A percentile compares a stretch with the other conserved stretches of the same genome.
phyloP scores from a whole-genome alignment of 2,113 vertebrate genomes.

The Corvus moneduloides region DNA sequence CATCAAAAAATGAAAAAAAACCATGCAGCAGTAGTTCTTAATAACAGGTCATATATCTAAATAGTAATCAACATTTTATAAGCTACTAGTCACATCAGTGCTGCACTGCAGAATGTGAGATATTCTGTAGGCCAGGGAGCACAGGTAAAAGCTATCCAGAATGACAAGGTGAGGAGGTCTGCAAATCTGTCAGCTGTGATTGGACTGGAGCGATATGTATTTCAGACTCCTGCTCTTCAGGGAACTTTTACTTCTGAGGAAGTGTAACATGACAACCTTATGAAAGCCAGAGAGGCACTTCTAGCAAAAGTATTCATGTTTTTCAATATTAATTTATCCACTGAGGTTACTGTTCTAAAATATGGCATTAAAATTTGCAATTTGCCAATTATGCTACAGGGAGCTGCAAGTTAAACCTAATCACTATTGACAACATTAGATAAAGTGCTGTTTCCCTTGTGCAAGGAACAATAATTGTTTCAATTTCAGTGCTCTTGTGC shows the following conservation, averaged over 20 bases:
- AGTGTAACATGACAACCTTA: neutral
- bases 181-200: neutral
- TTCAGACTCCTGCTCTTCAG: neutral
- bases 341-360: constrained; percentile 40
- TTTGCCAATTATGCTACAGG: constrained; percentile 32
- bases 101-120: neutral
- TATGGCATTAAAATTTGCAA: constrained; percentile 54
- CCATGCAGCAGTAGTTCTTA: neutral
- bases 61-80: neutral
- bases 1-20: neutral
- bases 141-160: neutral
- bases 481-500: constrained; percentile 38
- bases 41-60: neutral
- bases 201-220: neutral
- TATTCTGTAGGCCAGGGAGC: neutral
- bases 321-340: constrained; percentile 11
- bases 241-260: neutral
- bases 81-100: neutral
- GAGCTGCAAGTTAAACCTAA: constrained; percentile 57
- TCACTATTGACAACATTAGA: constrained; percentile 59
- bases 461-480: constrained; percentile 55
- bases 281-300: neutral
- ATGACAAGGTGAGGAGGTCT: neutral
- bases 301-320: neutral
- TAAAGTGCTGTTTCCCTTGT: constrained; percentile 36